Evolutionary conservation across 2,113 vertebrate genomes (phyloP), one percentile per base, ranked within the genome.

Genomic region (Ptilorrhoa leucosticta): DNA sequence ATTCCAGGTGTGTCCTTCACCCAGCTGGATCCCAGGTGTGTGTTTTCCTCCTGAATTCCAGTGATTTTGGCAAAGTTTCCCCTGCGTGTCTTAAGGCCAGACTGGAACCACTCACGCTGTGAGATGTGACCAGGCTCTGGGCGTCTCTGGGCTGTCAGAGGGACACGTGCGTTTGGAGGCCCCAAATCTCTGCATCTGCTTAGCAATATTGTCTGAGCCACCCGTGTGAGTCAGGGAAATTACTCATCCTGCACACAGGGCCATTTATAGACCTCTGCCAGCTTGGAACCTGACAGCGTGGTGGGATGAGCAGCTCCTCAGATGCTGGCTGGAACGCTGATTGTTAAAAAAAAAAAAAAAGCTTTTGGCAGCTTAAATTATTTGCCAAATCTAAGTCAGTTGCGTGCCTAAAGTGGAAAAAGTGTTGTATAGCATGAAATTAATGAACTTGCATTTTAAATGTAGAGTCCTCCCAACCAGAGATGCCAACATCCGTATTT

Each of bases 241-340:
- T 60, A 87, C 87, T 94, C 72, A 75, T 20, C 33, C 83, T 27
- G 69, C 69, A 50, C 93, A 35, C 50, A 5, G 65, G 64, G 27
- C 45, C 47, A 3, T 91, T 89, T 76, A 82, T 23, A 92, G 91
- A 42, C 69, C 80, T 84, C 53, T 75, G 80, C 86, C 93, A 89
- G 91, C 60, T 51, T 89, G 87, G 56, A 96, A 7, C 83, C 89
- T 91, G 87, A 4, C 71, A 75, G 28, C 1, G 53, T 8, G 70
- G 44, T 76, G 87, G 94, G 81, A 87, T 54, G 73, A 93, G 72
- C 93, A 93, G 68, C 66, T 77, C 57, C 80, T 94, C 77, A n/a
- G 42, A 58, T 50, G 30, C 58, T 77, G 69, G 6, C 60, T 89
- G 8, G 31, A 58, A 9, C 3, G 0, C 30, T 16, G 39, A 19